Evolutionary conservation across 2,113 vertebrate species (phyloP).

Genomic region (Cairina moschata): DNA sequence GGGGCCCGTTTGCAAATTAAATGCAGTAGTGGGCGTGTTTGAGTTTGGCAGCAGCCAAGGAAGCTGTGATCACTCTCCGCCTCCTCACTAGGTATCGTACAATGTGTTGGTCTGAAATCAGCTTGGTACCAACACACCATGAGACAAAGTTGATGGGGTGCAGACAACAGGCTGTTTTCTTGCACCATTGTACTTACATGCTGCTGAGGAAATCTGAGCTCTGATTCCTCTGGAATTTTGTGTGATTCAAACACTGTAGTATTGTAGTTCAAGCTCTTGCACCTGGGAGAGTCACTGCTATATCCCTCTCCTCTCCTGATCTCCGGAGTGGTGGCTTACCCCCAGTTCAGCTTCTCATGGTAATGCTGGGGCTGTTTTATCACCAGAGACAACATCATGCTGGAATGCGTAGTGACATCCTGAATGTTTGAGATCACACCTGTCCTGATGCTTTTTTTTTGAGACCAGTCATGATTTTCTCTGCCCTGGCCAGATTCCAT

Average conservation of each 20-base stretch:
- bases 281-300: background rate
- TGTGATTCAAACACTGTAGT: background rate
- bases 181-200: background rate
- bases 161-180: background rate
- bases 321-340: background rate
- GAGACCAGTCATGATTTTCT: background rate
- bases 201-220: background rate
- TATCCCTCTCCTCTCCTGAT: background rate
- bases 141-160: background rate
- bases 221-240: background rate
- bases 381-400: background rate
- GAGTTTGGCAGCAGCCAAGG: constrained; percentile 7
- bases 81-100: background rate
- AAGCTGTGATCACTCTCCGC: constrained; percentile 34
- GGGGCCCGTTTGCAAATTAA: constrained; percentile 24
- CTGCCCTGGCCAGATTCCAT: background rate
- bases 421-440: background rate
- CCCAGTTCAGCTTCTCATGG: background rate
- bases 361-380: background rate
- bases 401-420: background rate
- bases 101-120: background rate
- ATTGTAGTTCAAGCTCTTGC: background rate
- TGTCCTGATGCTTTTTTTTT: background rate
- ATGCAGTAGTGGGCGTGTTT: constrained; percentile 6
- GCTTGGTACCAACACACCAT: background rate